phyloP scores from a whole-genome alignment of 1,140 invertebrate species.

The Drosophila guanche region DNA sequence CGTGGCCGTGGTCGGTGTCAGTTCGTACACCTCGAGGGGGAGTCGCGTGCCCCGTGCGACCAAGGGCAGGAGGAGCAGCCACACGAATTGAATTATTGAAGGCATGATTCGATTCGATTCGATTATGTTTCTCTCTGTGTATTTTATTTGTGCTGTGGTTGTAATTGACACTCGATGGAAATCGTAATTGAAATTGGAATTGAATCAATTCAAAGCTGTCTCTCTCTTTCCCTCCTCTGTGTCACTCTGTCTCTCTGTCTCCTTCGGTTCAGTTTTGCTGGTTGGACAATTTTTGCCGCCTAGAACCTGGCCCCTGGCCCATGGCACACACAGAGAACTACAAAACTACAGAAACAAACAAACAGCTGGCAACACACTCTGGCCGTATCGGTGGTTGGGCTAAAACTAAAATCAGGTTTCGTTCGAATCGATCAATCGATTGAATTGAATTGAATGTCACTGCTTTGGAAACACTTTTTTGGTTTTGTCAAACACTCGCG shows the following conservation, averaged over 20 bases:
- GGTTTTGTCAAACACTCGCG: constrained; percentile 40
- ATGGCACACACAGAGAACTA: constrained; percentile 24
- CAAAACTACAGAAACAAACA: constrained; percentile 40
- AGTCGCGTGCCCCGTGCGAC: constrained; percentile 67
- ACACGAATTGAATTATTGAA: constrained; percentile 31
- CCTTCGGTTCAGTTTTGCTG: no score
- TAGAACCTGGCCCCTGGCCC: constrained; percentile 32
- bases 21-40: constrained; percentile 78
- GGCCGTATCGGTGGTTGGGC: background rate
- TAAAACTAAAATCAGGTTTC: constrained; percentile 58
- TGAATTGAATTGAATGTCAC: constrained; percentile 55
- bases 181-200: constrained; percentile 48
- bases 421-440: constrained; percentile 50
- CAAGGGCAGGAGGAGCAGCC: constrained; percentile 51
- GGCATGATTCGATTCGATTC: constrained; percentile 27
- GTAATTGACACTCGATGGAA: constrained; percentile 51
- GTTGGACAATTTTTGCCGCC: constrained; percentile 13
- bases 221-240: constrained; percentile 28
- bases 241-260: background rate
- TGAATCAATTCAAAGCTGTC: constrained; percentile 41
- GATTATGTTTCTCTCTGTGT: background rate
- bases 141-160: constrained; percentile 19
- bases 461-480: constrained; percentile 29
- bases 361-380: constrained; percentile 12
- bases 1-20: constrained; percentile 59